A percentile compares a stretch with the other conserved stretches of the same genome.
Conservation (phyloP, 2,888 invertebrate species). For the Nowickia ferox region DNA sequence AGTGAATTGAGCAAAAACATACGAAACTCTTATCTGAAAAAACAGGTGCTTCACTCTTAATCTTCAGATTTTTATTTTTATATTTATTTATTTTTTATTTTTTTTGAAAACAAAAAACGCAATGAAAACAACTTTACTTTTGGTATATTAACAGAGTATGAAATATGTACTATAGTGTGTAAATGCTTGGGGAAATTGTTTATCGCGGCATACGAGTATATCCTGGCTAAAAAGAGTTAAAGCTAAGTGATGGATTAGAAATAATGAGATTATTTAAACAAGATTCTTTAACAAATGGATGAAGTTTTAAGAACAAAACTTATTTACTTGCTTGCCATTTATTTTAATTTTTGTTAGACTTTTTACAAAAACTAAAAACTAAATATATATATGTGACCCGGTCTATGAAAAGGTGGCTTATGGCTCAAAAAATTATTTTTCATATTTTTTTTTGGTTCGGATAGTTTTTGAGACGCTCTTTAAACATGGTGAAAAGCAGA, state of each 20-base stretch:
- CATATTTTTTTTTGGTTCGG: no score
- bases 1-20: slow-evolving; percentile 57
- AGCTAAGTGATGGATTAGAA: slow-evolving; percentile 24
- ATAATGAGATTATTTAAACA: background rate
- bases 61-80: slow-evolving; percentile 5
- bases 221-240: background rate
- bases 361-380: background rate
- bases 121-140: slow-evolving; percentile 8
- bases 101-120: background rate
- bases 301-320: background rate
- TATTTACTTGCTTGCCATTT: background rate
- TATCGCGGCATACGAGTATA: background rate
- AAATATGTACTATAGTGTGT: slow-evolving; percentile 25
- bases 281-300: background rate
- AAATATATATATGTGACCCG: no score
- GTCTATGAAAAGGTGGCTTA: no score
- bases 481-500: no score
- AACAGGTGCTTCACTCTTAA: slow-evolving; percentile 60
- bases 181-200: slow-evolving; percentile 22
- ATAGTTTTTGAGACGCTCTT: no score
- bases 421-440: no score
- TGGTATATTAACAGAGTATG: slow-evolving; percentile 48
- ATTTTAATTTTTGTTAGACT: background rate
- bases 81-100: background rate
- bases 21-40: slow-evolving; percentile 53